Evolutionary conservation across 2,113 vertebrate species (phyloP), one percentile per base, ranked within the genome.

Genomic region (Empidonax alnorum): DNA sequence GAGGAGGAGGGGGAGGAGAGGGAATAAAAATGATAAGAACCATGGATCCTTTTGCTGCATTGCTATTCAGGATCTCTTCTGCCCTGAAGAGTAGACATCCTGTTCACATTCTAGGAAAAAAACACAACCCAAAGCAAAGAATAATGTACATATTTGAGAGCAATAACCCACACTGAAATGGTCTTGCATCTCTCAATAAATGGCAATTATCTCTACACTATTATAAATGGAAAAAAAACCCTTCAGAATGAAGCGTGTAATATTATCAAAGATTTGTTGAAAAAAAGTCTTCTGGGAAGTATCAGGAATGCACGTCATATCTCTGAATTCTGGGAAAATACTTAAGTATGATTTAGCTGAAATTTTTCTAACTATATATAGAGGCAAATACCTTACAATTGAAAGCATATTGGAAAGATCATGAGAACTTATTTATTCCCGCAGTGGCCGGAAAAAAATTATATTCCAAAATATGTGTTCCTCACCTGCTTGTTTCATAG

Each of bases 251-350:
- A 89, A 27, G 16, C 12, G 53, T 6, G 18, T 20, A 82, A 75
- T 76, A 61, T 62, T 56, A 52, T 79, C 15, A 56, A 56, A 56
- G 19, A 12, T 41, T 82, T 82, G 37, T 31, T 84, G 27, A 52
- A 61, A 89, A 49, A 33, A 63, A 30, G 24, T 46, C 47, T 95
- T 93, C 93, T 89, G 49, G 66, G 76, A 93, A 94, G 52, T 41
- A 74, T 49, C 35, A 89, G 55, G 94, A 87, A 74, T 41, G 42
- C 24, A 62, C 16, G 33, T 55, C 23, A 25, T 37, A 87, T 22
- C 58, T 24, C 61, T 44, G 39, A 84, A 61, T 95, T 97, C 94
- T 92, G 66, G 49, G 86, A 94, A 96, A 92, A 84, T 27, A 42
- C 10, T 2, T 75, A n/a, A n/a, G 18, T 30, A 46, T 80, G 27